These are phyloP conservation scores for Condylura cristata DNA, from an alignment of 2,113 vertebrate genomes.

Conservation along the genomic window DNA sequence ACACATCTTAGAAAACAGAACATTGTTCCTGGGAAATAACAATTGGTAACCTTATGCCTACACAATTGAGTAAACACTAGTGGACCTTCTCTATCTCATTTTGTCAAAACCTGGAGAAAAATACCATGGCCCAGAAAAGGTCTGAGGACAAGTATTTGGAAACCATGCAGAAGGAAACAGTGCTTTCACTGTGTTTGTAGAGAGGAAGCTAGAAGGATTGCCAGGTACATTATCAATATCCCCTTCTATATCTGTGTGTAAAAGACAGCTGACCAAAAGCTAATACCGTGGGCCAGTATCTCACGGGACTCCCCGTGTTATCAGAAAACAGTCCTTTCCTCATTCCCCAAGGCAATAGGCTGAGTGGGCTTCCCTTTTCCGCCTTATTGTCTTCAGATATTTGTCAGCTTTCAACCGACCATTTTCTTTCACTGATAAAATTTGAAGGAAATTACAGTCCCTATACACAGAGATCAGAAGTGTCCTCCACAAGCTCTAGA, in stretches of 20 bases:
- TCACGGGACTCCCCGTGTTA: constrained; percentile 24
- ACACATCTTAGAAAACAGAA: constrained; percentile 43
- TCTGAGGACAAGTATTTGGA: neutral
- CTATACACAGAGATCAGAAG: constrained; percentile 30
- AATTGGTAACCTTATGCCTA: neutral
- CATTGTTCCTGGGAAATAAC: constrained; percentile 31
- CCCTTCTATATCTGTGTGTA: neutral
- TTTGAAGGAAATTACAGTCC: constrained; percentile 61
- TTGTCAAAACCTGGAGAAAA: neutral
- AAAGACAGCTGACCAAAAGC: neutral
- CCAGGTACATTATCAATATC: neutral
- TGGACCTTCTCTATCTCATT: constrained; percentile 6
- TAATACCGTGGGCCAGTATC: neutral
- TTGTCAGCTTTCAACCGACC: constrained; percentile 37
- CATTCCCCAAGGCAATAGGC: constrained; percentile 24
- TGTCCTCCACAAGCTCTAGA: constrained; percentile 4
- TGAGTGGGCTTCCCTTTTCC: constrained; percentile 50
- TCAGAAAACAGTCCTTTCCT: constrained; percentile 58
- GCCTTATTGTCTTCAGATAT: constrained; percentile 70
- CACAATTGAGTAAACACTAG: neutral
- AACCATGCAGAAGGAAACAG: neutral
- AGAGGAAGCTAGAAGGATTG: neutral
- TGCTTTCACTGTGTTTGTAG: neutral
- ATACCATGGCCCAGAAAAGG: neutral
- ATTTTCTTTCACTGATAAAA: constrained; percentile 70